Conservation (phyloP, 2,113 vertebrate genomes). For the Heterotis niloticus region DNA sequence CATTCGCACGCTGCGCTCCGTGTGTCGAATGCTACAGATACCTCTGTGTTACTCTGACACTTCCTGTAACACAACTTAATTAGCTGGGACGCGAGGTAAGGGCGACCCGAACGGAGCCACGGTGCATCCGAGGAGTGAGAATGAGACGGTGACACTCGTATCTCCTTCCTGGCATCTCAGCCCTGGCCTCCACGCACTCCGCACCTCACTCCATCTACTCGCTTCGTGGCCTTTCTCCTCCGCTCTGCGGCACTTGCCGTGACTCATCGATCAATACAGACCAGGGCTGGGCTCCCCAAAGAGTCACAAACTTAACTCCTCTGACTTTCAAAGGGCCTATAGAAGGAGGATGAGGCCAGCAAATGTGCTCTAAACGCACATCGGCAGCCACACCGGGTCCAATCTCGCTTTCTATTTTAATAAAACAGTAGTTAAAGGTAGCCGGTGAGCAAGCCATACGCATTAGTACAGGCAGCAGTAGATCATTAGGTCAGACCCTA, state of each 20-base stretch:
- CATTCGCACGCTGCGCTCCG: not conserved
- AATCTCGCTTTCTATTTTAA: not conserved
- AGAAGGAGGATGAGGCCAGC: constrained; percentile 5
- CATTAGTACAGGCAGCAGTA: no score
- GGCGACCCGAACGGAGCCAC: not conserved
- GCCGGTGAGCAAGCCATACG: not conserved
- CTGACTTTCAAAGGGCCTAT: constrained; percentile 49
- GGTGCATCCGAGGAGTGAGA: not conserved
- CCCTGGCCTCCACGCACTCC: not conserved
- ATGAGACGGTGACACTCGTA: not conserved
- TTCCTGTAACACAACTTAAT: no score
- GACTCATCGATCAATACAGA: constrained; percentile 68
- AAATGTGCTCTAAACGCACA: not conserved
- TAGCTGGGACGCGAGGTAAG: no score
- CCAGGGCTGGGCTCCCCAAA: constrained; percentile 41
- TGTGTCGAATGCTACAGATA: not conserved
- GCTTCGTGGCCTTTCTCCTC: constrained; percentile 60
- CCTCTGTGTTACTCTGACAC: not conserved
- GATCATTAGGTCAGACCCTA: no score
- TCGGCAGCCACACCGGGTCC: not conserved
- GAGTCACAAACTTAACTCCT: constrained; percentile 43
- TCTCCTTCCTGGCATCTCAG: not conserved
- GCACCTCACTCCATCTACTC: not conserved
- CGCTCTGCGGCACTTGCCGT: constrained; percentile 59
- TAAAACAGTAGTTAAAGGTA: constrained; percentile 1